These are phyloP conservation scores for Mixornis gularis DNA, from an alignment of 2,113 vertebrate genomes.

Conservation along the genomic window DNA sequence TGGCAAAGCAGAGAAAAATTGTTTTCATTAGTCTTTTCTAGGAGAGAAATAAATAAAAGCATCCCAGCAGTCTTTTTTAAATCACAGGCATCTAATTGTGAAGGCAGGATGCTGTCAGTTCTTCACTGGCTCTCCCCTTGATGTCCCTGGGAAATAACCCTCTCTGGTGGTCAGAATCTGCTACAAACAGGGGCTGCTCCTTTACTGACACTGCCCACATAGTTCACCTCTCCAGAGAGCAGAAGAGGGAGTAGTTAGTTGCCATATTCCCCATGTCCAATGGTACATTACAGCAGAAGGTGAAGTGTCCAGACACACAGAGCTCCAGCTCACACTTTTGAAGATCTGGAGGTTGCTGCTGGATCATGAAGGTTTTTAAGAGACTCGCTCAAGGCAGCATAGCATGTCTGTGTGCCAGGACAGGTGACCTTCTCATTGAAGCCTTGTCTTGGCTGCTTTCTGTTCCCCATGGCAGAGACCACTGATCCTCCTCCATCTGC, in stretches of 20 bases:
- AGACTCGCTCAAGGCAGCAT: neutral
- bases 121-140: neutral
- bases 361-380: neutral
- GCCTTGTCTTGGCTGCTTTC: neutral
- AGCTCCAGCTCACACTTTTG: neutral
- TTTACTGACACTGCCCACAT: fast-evolving
- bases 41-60: neutral
- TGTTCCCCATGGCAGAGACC: neutral
- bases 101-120: neutral
- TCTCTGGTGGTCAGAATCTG: neutral
- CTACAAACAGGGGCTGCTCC: neutral
- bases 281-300: neutral
- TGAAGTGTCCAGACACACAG: neutral
- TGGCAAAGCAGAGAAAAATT: neutral
- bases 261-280: neutral
- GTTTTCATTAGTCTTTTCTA: neutral
- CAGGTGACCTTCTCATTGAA: neutral
- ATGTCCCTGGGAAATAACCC: neutral
- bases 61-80: neutral
- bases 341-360: neutral
- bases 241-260: neutral
- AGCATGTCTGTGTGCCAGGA: neutral
- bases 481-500: neutral
- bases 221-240: neutral
- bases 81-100: neutral